Evolutionary conservation across 2,113 vertebrate species (phyloP), one percentile per base, ranked within the genome.

Genomic region (Morone saxatilis): DNA sequence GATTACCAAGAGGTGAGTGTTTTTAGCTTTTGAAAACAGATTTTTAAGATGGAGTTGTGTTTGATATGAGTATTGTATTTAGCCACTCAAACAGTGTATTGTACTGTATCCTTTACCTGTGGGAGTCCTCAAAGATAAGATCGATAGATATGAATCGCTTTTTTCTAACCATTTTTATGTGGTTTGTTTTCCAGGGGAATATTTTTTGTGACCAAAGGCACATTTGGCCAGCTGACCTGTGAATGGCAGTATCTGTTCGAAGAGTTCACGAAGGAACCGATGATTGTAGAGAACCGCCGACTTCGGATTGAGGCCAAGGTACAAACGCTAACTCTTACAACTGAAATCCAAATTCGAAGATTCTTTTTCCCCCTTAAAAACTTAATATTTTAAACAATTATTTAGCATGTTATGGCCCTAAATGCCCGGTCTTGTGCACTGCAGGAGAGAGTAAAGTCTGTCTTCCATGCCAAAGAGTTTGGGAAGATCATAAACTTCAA

Each of bases 401-500:
- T 71, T 65, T 7, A 20, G 0, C 22, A 22, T 5, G n/a, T 67
- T 2, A 22, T n/a, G 60, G 38, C 38, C 67, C 19, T 45, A n/a
- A 76, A 75, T 54, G 1, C 1, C 8, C 51, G 31, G 1, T 54
- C 47, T 53, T 87, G 78, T 90, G 69, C 41, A 67, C 87, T 93
- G 43, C 91, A 99, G 98, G 98, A 99, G 89, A 96, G 98, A 85
- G 97, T 99, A 4, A 99, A 98, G 81, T 99, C 98, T 80, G 98
- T 99, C 78, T 99, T 99, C 88, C 98, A 99, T 84, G 97, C 98
- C 93, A 99, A 97, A 93, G 98, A 99, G 92, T 99, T 97, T 95
- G 98, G 98, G 84, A 99, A 99, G 96, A 99, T 99, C 88, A 97
- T 99, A 91, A 99, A 99, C 94, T 99, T 99, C 91, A 97, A 81